Conservation (phyloP, 2,888 invertebrate species). For the Yponomeuta plumbellus region DNA sequence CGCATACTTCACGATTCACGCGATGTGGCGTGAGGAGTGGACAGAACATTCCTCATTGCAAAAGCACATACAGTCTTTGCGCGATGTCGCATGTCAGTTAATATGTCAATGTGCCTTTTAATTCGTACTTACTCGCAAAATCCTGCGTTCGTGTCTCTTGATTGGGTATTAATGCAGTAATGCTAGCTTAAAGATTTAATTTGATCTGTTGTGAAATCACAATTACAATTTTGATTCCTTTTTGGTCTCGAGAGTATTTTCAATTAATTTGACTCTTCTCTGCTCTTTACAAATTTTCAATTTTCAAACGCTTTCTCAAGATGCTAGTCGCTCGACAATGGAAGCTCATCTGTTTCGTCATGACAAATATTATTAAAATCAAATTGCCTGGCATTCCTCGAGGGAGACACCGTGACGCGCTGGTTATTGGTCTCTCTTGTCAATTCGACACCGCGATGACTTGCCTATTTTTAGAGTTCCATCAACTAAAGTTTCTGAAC, state of each 20-base stretch:
- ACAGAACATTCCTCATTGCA: conserved; percentile 36
- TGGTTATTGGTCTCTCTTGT: conserved; percentile 25
- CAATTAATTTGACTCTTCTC: too few species aligned
- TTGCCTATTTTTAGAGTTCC: conserved; percentile 35
- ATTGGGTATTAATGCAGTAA: not conserved
- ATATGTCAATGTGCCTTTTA: conserved; percentile 14
- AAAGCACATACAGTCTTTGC: conserved; percentile 8
- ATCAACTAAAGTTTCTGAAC: not conserved
- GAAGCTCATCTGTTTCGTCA: conserved; percentile 5
- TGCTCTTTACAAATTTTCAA: not conserved
- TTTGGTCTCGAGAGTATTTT: too few species aligned
- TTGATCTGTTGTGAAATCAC: not conserved
- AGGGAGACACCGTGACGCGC: conserved; percentile 8
- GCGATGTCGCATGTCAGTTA: conserved; percentile 1
- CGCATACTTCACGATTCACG: conserved; percentile 46
- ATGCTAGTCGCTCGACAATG: not conserved
- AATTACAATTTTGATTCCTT: too few species aligned
- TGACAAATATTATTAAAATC: conserved; percentile 5
- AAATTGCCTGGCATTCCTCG: conserved; percentile 13
- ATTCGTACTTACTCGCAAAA: not conserved
- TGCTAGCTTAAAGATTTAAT: conserved; percentile 3
- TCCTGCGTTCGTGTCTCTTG: not conserved
- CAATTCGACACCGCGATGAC: conserved; percentile 50
- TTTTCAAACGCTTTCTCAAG: not conserved
- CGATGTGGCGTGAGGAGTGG: conserved; percentile 45